Evolutionary conservation across 92 coral and sea anemone species (phyloP), one percentile per base, ranked within the genome.

Genomic region (Zoanthus sansibaricus): DNA sequence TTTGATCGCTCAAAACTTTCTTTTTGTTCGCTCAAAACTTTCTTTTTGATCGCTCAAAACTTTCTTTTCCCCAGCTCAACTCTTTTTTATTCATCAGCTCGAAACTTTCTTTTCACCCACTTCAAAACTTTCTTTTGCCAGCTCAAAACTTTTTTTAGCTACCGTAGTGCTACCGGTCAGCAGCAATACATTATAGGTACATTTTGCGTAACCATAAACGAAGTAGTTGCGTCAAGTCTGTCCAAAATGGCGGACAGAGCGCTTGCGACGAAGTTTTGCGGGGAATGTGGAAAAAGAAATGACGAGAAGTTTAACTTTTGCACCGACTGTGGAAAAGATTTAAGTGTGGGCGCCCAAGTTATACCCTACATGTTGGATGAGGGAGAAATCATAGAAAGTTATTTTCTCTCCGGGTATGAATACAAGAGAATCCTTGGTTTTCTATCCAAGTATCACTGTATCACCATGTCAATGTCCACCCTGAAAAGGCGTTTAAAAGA

Each of bases 401-500:
- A 82, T 68, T 90, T 74, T 86, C 71, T 80, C 66, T 79, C 87
- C 68, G 88, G 93, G 58, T 90, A 86, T 82, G 90, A 91, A 45
- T 78, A 79, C 66, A 82, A 90, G 75, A 86, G 77, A 67, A 90
- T 90, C 77, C 55, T 91, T 20, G 44, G 93, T 88, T 91, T 87
- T 74, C 87, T 91, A 45, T 66, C 20, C 58, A 83, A 83, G 87
- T 88, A 82, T 87, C 93, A 87, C 61, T 82, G 72, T 17, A 70
- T 87, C 77, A 75, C 71, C 75, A 69, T 82, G 75, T 91, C 87
- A 74, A 48, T 91, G 90, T 88, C 91, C 75, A 91, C 89, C 73
- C 54, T 91, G 30, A 83, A 89, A 77, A 54, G 92, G 76, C 83
- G 89, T 51, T 83, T 89, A 87, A 82, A 71, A 14, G 88, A 87